Base-by-base conservation (phyloP, 2,113 vertebrate species). In the Pseudopodoces humilis region DNA sequence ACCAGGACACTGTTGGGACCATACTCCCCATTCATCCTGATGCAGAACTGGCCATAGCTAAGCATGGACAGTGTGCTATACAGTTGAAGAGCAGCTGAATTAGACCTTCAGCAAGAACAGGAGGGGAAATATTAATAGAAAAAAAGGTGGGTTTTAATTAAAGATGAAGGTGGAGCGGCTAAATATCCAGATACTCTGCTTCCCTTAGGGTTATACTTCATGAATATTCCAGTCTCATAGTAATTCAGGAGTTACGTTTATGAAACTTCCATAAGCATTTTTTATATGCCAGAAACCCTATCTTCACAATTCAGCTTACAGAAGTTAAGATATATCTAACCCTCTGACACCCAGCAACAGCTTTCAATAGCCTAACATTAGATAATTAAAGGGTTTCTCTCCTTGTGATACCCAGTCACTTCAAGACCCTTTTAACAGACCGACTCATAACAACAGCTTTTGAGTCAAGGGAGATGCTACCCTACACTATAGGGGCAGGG, bases 401-500 rank as follows among this genome's bases (percentile, higher is more conserved):
- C n/a, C 50, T 59, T 22, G 1, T 37, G 10, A n/a, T 44, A 71
- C 12, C 35, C 1, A 8, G 4, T 49, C 47, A 25, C 19, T 79
- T 90, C 4, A 21, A 5, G 12, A 39, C 84, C 13, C 9, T 52
- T 56, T 50, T 37, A 68, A 64, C 3, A 37, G 44, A 44, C 33
- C 35, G 49, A 71, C 7, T 49, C 69, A 60, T 27, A 71, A 37
- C n/a, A 92, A 25, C 43, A 92, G 30, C 19, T 86, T 56, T 75
- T 60, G 27, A 50, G 47, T 37, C 12, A 63, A 39, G 19, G 39
- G 49, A 91, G 47, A 60, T 13, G 13, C 35, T 30, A 27, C 11
- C 12, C 37, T 39, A 39, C 13, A 4, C 49, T 21, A 46, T 7
- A 35, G 0, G 0, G 30, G 39, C 7, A 37, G 20, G 9, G 16